These are phyloP conservation scores for Aulostomus chinensis DNA, from an alignment of 2,797 vertebrate genomes.

Conservation along the genomic window DNA sequence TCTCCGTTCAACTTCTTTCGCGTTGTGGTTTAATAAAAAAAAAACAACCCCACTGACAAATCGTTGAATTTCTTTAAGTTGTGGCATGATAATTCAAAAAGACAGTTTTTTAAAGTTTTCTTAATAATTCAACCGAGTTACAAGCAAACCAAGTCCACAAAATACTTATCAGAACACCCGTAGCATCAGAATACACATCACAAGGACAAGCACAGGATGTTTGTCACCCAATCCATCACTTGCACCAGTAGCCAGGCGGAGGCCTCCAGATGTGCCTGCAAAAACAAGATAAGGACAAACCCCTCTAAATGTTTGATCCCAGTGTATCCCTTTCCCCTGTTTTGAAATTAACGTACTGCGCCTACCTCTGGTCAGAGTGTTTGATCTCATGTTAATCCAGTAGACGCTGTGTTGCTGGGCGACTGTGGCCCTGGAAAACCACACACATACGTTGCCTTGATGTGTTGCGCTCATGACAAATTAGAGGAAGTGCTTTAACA, in stretches of 20 bases:
- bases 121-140: no score
- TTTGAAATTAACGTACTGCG: background rate
- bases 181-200: conserved; percentile 32
- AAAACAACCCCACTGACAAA: no score
- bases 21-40: no score
- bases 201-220: conserved; percentile 26
- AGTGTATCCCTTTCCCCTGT: background rate
- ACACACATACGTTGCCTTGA: no score
- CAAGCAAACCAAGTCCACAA: no score
- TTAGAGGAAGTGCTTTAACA: background rate
- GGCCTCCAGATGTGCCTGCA: conserved; percentile 8
- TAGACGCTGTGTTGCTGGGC: conserved; percentile 62
- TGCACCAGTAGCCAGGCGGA: conserved; percentile 14
- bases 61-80: no score
- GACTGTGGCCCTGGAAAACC: conserved; percentile 69
- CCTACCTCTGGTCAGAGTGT: conserved; percentile 59
- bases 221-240: conserved; percentile 4
- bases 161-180: conserved; percentile 12
- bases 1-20: no score
- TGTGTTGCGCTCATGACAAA: background rate
- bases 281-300: background rate
- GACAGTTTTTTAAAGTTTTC: no score
- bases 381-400: conserved; percentile 74
- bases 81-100: no score
- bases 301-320: background rate